phyloP scores from a whole-genome alignment of 2,888 invertebrate genomes.

The Erebia epiphron region DNA sequence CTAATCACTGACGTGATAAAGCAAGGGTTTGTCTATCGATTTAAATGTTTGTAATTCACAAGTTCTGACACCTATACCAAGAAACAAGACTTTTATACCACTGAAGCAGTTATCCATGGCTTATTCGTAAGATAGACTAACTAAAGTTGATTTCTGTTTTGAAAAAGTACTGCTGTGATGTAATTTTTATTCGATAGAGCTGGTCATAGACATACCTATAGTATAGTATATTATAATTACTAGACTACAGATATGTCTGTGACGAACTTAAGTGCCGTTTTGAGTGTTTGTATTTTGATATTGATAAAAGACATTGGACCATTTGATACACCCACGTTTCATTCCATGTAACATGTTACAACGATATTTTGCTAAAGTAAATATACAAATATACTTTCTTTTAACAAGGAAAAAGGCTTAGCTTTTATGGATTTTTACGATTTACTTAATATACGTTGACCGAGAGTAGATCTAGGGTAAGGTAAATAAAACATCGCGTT shows the following conservation, averaged over 20 bases:
- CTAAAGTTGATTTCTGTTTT: not conserved
- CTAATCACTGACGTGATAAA: not conserved
- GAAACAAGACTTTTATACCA: too few relatives aligned
- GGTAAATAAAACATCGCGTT: not conserved
- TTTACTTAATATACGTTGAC: slow-evolving; percentile 37
- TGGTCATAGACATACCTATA: too few relatives aligned
- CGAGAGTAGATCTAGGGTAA: slow-evolving; percentile 5
- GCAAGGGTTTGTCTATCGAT: not conserved
- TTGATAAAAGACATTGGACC: slow-evolving; percentile 32
- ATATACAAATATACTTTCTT: slow-evolving; percentile 61
- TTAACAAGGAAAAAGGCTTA: slow-evolving; percentile 67
- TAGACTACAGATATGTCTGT: too few relatives aligned
- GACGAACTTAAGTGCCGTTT: not conserved
- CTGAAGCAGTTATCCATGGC: not conserved
- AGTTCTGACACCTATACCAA: too few relatives aligned
- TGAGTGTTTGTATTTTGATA: slow-evolving; percentile 35
- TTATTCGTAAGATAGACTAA: not conserved
- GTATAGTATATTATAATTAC: too few relatives aligned
- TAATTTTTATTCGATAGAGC: slow-evolving; percentile 12
- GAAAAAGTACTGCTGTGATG: slow-evolving; percentile 33
- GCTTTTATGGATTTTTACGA: slow-evolving; percentile 44
- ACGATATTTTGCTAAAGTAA: slow-evolving; percentile 73
- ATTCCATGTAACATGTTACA: slow-evolving; percentile 61
- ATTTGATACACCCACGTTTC: slow-evolving; percentile 69
- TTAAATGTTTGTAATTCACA: too few relatives aligned